Base-by-base conservation (phyloP, 2,888 invertebrate genomes). In the Ophraella communa region DNA sequence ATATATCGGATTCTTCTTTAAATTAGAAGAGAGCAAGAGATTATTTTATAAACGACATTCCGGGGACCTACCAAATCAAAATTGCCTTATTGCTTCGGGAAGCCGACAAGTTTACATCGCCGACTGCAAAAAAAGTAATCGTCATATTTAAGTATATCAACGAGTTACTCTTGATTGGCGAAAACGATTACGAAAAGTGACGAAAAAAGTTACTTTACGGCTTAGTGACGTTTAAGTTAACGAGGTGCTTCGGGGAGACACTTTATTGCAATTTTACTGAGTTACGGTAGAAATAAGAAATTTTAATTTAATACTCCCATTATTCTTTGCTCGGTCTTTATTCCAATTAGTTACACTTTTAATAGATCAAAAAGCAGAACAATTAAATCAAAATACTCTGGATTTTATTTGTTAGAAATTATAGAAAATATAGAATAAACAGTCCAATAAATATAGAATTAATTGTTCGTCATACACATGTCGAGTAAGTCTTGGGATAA, bases 1-100 rank as follows among this genome's bases (percentile, higher is more conserved):
- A 74, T 74, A 73, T 69, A 68, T 71, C 57, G 64, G 52, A 72
- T 72, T 64, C 69, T 57, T 62, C 45, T 67, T 55, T 68, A 69
- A 72, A 72, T 71, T 70, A 71, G 71, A 68, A 65, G 67, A 64
- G 55, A 47, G 49, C 47, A 45, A 64, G 68, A 70, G 64, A 65
- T 70, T 69, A 71, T 71, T 68, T 71, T 68, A 69, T 69, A 67
- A 66, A 55, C 56, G 62, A 56, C 67, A 68, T 67, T 66, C 71
- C 64, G 42, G 51, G 62, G 55, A 64, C 66, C 65, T 65, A 69
- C 67, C 69, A 68, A 69, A 68, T 71, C 68, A 67, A 66, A 68
- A 71, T 69, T 65, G 65, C 62, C 59, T 60, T 33, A 51, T 51
- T 51, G 27, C 27, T 27, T 14, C 27, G 10, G 8, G 27, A 27